Evolutionary conservation across 2,888 invertebrate species (phyloP), one percentile per base, ranked within the genome.

Genomic region (Amiota communis): DNA sequence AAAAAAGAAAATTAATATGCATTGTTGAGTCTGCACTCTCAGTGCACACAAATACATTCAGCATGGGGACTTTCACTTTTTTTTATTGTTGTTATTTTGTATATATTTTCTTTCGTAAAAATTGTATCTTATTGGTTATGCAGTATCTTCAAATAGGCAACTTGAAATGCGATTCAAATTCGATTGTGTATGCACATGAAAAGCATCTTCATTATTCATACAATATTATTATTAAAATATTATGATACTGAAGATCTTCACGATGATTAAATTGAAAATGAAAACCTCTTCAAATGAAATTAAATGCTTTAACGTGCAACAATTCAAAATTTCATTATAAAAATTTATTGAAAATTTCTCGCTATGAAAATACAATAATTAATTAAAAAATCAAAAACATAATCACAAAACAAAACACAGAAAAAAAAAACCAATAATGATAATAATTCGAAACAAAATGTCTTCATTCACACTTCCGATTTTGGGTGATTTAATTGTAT

Each of bases 381-480:
- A 1, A 23, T 2, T 23, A 23, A 53, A 8, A 53, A 53, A 53
- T 51, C 23, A 36, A 53, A 53, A n/a, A 53, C 53, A 53, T 4
- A 53, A n/a, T 8, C 15, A 15, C 53, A 53, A 13, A 53, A 53
- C 53, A 53, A 13, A n/a, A n/a, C 1, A n/a, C 2, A 4, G 53
- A 53, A 53, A n/a, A 6, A 13, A 4, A 15, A 15, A 53, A 4
- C 53, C 53, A 56, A n/a, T 9, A 9, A 56, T n/a, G 4, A 4
- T 61, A 17, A 61, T 15, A 61, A 61, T 11, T 23, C 23, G 23
- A 23, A 23, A 2, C 23, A 20, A 17, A 51, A 51, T 63, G 36
- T 63, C 63, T 63, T 63, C 36, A 63, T 63, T 63, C n/a, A 36
- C 63, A 36, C 63, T 63, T 63, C 63, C 63, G 63, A 63, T 63